Evolutionary conservation across 1,140 invertebrate genomes (phyloP).

Genomic region (Drosophila busckii): DNA sequence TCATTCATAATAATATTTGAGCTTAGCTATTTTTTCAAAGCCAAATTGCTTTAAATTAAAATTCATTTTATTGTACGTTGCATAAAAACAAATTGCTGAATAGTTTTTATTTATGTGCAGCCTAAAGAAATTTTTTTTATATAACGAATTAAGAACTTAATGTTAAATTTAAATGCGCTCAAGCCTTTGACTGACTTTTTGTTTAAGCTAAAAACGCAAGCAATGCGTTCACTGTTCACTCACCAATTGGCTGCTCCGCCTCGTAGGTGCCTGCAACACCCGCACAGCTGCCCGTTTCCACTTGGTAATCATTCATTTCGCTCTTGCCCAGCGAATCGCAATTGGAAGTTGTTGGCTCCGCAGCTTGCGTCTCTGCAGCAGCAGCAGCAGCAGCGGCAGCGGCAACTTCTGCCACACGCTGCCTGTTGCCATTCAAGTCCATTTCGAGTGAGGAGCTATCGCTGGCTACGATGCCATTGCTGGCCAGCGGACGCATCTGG

Average conservation of each 20-base stretch:
- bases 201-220: background rate
- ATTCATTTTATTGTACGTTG: too few species aligned
- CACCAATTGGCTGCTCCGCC: constrained; percentile 62
- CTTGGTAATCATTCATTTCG: constrained; percentile 59
- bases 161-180: too few species aligned
- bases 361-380: constrained; percentile 2
- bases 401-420: constrained; percentile 16
- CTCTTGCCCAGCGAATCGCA: constrained; percentile 25
- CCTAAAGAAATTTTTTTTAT: too few species aligned
- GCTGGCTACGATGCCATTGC: constrained; percentile 18
- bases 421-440: constrained; percentile 52
- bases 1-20: too few species aligned
- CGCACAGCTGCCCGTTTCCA: constrained; percentile 61
- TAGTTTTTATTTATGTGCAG: too few species aligned
- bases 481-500: constrained; percentile 67
- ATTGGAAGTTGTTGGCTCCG: constrained; percentile 8
- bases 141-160: too few species aligned
- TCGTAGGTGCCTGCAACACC: constrained; percentile 62
- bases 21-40: too few species aligned
- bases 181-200: too few species aligned
- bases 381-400: background rate
- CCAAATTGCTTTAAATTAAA: too few species aligned
- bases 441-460: constrained; percentile 39
- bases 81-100: too few species aligned
- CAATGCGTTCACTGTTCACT: background rate